These are phyloP conservation scores for Melanotaenia nigrans DNA, from an alignment of 2,797 vertebrate species.

Conservation along the genomic window DNA sequence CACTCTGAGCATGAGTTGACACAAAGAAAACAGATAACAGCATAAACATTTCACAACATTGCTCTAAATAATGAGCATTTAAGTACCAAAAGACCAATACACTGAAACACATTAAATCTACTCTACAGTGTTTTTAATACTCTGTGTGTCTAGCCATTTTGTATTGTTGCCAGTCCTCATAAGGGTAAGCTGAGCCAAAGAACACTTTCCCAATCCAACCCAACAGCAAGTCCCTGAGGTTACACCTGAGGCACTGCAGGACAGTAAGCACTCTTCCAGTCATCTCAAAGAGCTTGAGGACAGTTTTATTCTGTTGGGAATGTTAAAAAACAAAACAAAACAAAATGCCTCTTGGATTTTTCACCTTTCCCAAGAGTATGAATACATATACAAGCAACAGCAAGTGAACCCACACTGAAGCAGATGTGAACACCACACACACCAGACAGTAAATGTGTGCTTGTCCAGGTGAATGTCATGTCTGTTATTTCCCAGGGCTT, in stretches of 20 bases:
- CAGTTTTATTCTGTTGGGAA: constrained; percentile 22
- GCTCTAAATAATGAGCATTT: constrained; percentile 37
- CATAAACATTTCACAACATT: constrained; percentile 47
- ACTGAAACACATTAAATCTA: constrained; percentile 35
- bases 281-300: constrained; percentile 27
- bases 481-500: constrained; percentile 82
- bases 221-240: constrained; percentile 52
- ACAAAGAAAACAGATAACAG: constrained; percentile 30
- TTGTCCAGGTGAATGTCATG: constrained; percentile 74
- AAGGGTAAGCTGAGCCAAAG: constrained; percentile 52
- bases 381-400: constrained; percentile 39
- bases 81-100: not conserved
- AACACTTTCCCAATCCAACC: constrained; percentile 56
- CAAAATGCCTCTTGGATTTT: constrained; percentile 20
- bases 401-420: constrained; percentile 28
- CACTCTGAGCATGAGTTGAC: constrained; percentile 16
- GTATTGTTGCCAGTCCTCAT: constrained; percentile 38
- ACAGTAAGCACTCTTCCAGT: constrained; percentile 47
- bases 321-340: constrained; percentile 33
- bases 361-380: not conserved
- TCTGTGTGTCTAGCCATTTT: constrained; percentile 4
- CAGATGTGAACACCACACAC: constrained; percentile 13
- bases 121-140: constrained; percentile 16
- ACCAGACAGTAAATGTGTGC: constrained; percentile 45
- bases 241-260: constrained; percentile 61